These are phyloP conservation scores for Australoheros scitulus DNA, from an alignment of 2,113 vertebrate genomes.

Conservation along the genomic window DNA sequence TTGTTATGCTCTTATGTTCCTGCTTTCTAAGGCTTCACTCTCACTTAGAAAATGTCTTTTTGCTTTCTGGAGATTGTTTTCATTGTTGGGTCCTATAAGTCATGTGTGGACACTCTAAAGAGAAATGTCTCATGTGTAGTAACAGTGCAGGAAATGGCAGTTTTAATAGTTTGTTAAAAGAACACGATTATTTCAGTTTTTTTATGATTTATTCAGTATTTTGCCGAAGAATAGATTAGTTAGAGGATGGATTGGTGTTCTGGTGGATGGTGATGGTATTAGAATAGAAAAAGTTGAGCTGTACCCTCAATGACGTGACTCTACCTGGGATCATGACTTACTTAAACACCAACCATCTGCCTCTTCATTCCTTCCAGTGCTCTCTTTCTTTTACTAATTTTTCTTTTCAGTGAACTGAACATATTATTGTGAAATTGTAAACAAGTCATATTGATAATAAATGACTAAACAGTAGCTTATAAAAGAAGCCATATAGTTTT, in stretches of 20 bases:
- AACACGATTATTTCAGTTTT: not conserved
- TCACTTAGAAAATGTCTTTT: not conserved
- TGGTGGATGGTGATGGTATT: conserved; percentile 41
- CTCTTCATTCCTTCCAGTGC: not conserved
- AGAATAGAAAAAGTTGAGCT: conserved; percentile 34
- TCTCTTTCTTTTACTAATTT: not conserved
- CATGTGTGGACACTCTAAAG: too few species aligned
- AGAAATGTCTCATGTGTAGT: not conserved
- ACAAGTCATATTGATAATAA: not conserved
- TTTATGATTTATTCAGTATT: not conserved
- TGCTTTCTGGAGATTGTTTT: not conserved
- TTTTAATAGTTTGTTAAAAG: not conserved
- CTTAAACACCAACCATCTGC: conserved; percentile 67
- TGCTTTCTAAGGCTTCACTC: not conserved
- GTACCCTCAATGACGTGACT: conserved; percentile 28
- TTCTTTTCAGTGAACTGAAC: accelerated
- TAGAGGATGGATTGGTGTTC: not conserved
- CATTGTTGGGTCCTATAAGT: not conserved
- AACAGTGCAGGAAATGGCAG: not conserved
- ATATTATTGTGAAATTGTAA: not conserved
- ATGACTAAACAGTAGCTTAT: not conserved
- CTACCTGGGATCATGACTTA: conserved; percentile 57
- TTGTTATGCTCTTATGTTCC: not conserved
- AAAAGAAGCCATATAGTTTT: not conserved
- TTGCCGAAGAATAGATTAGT: not conserved